These are phyloP conservation scores for Dendrolimus houi DNA, from an alignment of 2,888 invertebrate genomes.

Conservation along the genomic window DNA sequence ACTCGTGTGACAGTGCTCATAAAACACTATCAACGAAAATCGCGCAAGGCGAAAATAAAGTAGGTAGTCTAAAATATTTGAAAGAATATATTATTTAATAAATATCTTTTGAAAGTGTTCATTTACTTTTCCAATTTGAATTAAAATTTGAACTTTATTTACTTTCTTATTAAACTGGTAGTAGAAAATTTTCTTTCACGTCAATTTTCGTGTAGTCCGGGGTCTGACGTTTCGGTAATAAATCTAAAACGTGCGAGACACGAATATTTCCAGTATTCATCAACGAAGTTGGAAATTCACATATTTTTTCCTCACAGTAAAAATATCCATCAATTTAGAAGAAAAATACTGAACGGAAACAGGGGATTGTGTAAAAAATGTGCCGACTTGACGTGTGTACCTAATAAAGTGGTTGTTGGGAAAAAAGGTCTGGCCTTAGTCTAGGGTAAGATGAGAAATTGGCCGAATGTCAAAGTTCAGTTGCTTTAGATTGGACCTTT, in stretches of 20 bases:
- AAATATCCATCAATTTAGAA: not conserved
- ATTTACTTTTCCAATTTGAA: too few species aligned
- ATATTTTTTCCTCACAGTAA: not conserved
- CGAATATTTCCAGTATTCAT: not conserved
- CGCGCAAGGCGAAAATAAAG: too few species aligned
- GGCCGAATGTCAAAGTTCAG: not conserved
- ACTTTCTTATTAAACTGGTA: too few species aligned
- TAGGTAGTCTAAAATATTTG: too few species aligned
- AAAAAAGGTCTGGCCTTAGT: not conserved
- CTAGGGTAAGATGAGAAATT: not conserved
- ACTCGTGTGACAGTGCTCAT: too few species aligned
- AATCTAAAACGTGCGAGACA: not conserved
- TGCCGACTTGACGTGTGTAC: not conserved
- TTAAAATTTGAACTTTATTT: too few species aligned
- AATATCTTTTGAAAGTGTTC: too few species aligned
- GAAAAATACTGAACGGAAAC: not conserved
- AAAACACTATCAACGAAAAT: too few species aligned
- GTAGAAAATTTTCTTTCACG: too few species aligned
- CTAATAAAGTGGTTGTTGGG: not conserved
- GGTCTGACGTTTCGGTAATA: not conserved
- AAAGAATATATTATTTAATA: too few species aligned
- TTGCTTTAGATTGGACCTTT: too few species aligned
- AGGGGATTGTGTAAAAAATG: not conserved
- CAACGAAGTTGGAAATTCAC: not conserved
- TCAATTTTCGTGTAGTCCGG: too few species aligned